phyloP scores from a whole-genome alignment of 2,888 invertebrate genomes.

The Oligia latruncula region DNA sequence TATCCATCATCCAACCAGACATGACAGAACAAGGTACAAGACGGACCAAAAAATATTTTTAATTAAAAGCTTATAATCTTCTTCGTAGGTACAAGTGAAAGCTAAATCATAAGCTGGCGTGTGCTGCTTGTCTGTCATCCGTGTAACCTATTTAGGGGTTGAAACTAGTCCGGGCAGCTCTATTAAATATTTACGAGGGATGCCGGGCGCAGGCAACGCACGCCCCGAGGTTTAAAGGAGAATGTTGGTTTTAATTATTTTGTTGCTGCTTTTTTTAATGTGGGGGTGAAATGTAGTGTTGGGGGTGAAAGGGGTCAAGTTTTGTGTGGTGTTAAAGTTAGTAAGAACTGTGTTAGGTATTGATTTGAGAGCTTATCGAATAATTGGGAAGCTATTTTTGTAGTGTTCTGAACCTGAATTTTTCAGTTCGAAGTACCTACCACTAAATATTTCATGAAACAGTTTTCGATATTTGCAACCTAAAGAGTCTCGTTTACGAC shows the following conservation, averaged over 20 bases:
- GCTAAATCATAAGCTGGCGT: slow-evolving; percentile 47
- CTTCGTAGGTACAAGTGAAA: slow-evolving; percentile 31
- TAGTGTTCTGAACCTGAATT: not conserved
- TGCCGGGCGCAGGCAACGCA: slow-evolving; percentile 41
- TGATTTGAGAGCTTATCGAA: not conserved
- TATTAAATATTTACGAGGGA: slow-evolving; percentile 70
- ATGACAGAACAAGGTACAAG: slow-evolving; percentile 9
- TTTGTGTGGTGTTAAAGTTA: not conserved
- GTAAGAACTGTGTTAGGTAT: not conserved
- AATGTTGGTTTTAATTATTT: slow-evolving; percentile 52
- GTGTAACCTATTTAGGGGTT: slow-evolving; percentile 70
- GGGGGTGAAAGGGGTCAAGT: not conserved
- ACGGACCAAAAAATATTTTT: no score
- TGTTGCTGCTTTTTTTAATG: slow-evolving; percentile 31
- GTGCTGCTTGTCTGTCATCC: slow-evolving; percentile 48
- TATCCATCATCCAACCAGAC: not conserved
- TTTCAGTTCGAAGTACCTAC: not conserved
- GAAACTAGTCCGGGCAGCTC: slow-evolving; percentile 54
- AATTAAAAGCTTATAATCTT: no score
- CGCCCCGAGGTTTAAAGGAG: slow-evolving; percentile 37
- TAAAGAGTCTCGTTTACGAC: not conserved
- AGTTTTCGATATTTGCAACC: not conserved
- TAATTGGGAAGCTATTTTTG: not conserved
- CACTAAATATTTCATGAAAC: not conserved
- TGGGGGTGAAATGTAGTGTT: slow-evolving; percentile 7